Evolutionary conservation across 2,113 vertebrate genomes (phyloP).

Genomic region (Excalfactoria chinensis): DNA sequence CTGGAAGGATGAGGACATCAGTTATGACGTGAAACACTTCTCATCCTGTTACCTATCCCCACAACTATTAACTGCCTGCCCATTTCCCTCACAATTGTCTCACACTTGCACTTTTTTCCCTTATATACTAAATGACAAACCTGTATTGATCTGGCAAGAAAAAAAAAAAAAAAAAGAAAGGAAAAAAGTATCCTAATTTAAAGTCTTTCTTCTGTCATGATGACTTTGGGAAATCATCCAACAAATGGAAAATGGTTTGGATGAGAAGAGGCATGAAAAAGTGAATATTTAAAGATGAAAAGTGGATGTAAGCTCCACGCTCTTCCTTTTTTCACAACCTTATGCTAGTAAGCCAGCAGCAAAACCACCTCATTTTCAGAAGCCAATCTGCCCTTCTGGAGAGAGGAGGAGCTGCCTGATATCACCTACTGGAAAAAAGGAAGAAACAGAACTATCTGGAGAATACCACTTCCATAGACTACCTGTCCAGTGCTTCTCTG

Average conservation of each 20-base stretch:
- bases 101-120: constrained; percentile 17
- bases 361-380: not conserved
- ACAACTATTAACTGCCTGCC: not conserved
- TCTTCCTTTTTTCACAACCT: not conserved
- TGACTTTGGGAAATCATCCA: constrained; percentile 50
- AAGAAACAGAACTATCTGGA: not conserved
- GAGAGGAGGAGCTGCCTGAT: not conserved
- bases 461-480: not conserved
- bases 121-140: not conserved
- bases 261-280: constrained; percentile 8
- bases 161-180: not conserved
- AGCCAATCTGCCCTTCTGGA: not conserved
- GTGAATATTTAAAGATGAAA: not conserved
- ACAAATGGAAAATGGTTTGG: not conserved
- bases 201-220: not conserved
- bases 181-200: not conserved
- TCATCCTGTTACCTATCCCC: not conserved
- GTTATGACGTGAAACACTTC: not conserved
- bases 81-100: not conserved
- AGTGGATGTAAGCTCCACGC: not conserved
- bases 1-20: constrained; percentile 1
- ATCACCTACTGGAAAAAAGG: not conserved
- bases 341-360: not conserved
- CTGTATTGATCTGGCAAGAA: constrained; percentile 13
- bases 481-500: not conserved